Conservation (phyloP, 1,140 invertebrate genomes). For the Apis florea region DNA sequence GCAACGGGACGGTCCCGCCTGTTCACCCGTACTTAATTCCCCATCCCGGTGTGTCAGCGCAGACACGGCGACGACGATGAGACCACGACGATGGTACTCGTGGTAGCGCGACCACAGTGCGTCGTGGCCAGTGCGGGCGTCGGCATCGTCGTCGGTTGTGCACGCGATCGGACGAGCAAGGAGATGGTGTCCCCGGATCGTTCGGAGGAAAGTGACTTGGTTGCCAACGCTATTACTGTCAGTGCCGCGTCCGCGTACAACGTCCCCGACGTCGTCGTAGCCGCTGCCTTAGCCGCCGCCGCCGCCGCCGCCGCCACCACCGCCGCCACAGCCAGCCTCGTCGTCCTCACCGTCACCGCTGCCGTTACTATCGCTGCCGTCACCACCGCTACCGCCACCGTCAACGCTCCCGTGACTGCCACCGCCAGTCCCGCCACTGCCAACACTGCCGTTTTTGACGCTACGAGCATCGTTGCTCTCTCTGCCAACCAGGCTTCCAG, state of each 20-base stretch:
- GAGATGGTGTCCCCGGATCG: constrained; percentile 63
- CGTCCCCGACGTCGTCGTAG: constrained; percentile 13
- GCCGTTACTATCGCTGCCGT: background rate
- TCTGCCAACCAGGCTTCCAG: constrained; percentile 57
- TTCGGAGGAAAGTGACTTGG: constrained; percentile 52
- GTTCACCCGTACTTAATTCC: constrained; percentile 11
- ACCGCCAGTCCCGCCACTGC: constrained; percentile 54
- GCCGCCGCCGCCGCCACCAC: background rate
- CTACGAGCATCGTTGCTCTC: constrained; percentile 26
- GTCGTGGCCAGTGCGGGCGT: constrained; percentile 61
- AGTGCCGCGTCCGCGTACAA: constrained; percentile 37
- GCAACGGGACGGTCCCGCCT: constrained; percentile 14
- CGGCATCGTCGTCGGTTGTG: constrained; percentile 63
- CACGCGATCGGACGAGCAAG: constrained; percentile 60
- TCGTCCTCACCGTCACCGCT: background rate
- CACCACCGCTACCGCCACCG: background rate
- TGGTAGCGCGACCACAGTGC: constrained; percentile 59
- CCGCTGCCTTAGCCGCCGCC: constrained; percentile 9
- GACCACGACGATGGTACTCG: constrained; percentile 62
- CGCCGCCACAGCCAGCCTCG: background rate
- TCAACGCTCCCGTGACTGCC: constrained; percentile 1
- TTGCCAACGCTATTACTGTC: constrained; percentile 35
- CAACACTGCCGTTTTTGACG: constrained; percentile 60
- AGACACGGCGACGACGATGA: constrained; percentile 58
- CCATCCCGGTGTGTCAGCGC: constrained; percentile 32